Evolutionary conservation across 1,140 invertebrate species (phyloP), one percentile per base, ranked within the genome.

Genomic region (Globodera rostochiensis): DNA sequence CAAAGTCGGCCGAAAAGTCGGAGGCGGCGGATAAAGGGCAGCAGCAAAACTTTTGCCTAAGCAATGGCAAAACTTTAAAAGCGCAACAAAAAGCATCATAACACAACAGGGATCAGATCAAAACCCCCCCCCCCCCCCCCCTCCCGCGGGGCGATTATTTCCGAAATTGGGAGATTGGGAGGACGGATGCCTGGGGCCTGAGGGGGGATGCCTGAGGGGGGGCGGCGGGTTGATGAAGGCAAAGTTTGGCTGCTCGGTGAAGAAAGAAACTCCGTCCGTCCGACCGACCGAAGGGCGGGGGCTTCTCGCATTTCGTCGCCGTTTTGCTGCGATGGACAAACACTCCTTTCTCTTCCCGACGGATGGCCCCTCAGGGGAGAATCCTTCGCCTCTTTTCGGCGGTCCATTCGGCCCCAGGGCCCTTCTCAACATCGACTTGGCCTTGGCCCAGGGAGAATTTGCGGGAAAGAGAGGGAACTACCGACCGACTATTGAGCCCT

Each of bases 291-390:
- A 15, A 8, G 53, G 69, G 36, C n/a, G n/a, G 7, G 69, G 69
- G 69, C 69, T 36, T 71, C 69, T 71, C 69, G 69, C 69, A 71
- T 71, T 71, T 71, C 69, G 69, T 64, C 57, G 57, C 57, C 57
- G 19, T 64, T 64, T 64, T 64, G 57, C 57, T 64, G 57, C 57
- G 57, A 11, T 71, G 69, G 69, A 47, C 69, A 71, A 71, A 71
- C 69, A 71, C 57, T 64, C 19, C 57, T 19, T 64, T 64, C 15
- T 15, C 57, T 64, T 64, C 57, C 15, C 57, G 11, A 19, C 57
- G 57, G 15, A 64, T 64, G 57, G 19, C 57, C 57, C 57, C 36
- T 19, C 57, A 15, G 57, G 57, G 57, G 13, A 64, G 57, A 19
- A 19, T 19, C 53, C 57, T 64, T 19, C 19, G 13, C 19, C 13